These are phyloP conservation scores for Lysiphlebus fabarum DNA, from an alignment of 1,140 invertebrate genomes.

Conservation along the genomic window DNA sequence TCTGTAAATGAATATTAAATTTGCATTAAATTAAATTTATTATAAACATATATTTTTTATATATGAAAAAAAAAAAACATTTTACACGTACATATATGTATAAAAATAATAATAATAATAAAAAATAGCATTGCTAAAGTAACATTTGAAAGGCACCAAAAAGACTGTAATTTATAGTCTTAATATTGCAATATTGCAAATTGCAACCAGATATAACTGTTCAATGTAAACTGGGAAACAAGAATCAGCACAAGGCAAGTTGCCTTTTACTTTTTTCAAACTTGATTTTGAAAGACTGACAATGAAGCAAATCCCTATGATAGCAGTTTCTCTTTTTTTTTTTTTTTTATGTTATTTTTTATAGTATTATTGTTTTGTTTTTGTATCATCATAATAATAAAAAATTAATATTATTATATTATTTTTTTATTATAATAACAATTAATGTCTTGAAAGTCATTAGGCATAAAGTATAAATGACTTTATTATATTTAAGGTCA, in stretches of 20 bases:
- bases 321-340: no score
- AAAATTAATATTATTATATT: not conserved
- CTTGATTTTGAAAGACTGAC: slow-evolving; percentile 20
- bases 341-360: no score
- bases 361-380: not conserved
- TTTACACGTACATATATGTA: no score
- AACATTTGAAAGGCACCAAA: no score
- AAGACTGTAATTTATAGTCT: no score
- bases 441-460: not conserved
- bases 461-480: no score
- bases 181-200: slow-evolving; percentile 21
- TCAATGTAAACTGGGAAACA: slow-evolving; percentile 22
- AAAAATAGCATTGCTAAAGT: no score
- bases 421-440: not conserved
- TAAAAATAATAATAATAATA: no score
- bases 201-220: not conserved
- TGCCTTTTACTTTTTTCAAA: slow-evolving; percentile 53
- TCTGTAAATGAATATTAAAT: no score
- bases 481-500: no score
- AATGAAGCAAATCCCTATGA: no score
- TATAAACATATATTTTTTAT: not conserved
- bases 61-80: not conserved
- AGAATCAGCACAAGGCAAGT: slow-evolving; percentile 47
- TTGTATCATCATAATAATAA: slow-evolving; percentile 2
- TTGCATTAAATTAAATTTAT: no score